These are phyloP conservation scores for Malacoctenus gilli DNA, from an alignment of 2,797 vertebrate genomes.

Conservation along the genomic window DNA sequence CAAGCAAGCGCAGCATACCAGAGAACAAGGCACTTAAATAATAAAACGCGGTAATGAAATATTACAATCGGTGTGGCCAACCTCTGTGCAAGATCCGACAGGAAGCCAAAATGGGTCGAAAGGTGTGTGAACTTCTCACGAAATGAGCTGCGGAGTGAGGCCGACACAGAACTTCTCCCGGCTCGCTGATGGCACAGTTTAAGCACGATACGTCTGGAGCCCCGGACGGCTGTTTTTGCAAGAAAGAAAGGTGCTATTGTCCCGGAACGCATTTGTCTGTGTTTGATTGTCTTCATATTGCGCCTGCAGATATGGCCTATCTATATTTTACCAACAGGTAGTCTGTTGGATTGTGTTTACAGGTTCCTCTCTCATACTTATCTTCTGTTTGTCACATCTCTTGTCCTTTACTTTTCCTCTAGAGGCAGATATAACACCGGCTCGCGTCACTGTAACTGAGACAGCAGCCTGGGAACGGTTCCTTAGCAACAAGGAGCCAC, in stretches of 20 bases:
- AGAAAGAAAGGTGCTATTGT: too few relatives aligned
- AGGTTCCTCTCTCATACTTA: constrained; percentile 25
- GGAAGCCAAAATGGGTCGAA: constrained; percentile 13
- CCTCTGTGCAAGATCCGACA: constrained; percentile 14
- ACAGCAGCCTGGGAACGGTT: constrained; percentile 62
- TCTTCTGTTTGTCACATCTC: constrained; percentile 41
- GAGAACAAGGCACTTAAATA: constrained; percentile 51
- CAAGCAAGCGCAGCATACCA: constrained; percentile 26
- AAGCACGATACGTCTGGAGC: background rate
- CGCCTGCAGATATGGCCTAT: background rate
- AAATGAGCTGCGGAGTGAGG: constrained; percentile 7
- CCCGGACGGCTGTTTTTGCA: too few relatives aligned
- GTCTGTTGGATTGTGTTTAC: constrained; percentile 16
- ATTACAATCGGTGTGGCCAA: constrained; percentile 57
- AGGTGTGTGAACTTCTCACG: constrained; percentile 1
- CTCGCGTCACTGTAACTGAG: constrained; percentile 50
- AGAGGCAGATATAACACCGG: constrained; percentile 46
- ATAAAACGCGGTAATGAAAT: constrained; percentile 58
- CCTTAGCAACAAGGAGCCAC: constrained; percentile 75
- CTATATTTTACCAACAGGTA: constrained; percentile 2
- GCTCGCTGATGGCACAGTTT: background rate
- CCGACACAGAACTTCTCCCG: constrained; percentile 8
- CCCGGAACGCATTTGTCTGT: too few relatives aligned
- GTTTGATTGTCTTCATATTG: too few relatives aligned
- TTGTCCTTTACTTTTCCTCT: constrained; percentile 48